These are phyloP conservation scores for Atlantisia rogersi DNA, from an alignment of 2,113 vertebrate genomes.

Conservation along the genomic window DNA sequence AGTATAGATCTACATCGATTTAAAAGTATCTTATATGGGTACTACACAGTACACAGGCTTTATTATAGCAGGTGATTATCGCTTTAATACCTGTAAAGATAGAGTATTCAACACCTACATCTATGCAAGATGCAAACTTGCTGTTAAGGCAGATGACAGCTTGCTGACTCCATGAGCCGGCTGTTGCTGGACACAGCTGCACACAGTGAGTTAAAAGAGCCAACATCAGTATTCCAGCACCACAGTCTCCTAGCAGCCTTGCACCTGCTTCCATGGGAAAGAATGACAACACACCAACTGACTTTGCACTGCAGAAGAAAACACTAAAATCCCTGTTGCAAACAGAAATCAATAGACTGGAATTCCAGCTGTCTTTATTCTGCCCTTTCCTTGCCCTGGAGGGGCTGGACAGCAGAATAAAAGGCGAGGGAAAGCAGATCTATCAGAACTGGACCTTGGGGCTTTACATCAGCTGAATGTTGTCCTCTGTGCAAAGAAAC, in stretches of 20 bases:
- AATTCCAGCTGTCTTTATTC: background rate
- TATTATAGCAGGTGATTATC: background rate
- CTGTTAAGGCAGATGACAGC: background rate
- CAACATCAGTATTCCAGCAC: background rate
- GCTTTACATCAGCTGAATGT: background rate
- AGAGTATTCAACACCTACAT: background rate
- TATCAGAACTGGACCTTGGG: rapidly evolving
- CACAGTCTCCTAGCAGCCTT: background rate
- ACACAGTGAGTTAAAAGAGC: background rate
- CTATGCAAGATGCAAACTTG: background rate
- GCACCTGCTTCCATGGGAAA: background rate
- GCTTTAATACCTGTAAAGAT: background rate
- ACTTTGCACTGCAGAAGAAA: background rate
- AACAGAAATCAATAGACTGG: background rate
- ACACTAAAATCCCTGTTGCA: background rate
- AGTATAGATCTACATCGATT: background rate
- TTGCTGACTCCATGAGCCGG: background rate
- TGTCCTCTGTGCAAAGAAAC: background rate
- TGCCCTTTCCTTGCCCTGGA: background rate
- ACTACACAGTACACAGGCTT: background rate
- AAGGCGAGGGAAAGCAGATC: background rate
- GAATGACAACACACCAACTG: background rate
- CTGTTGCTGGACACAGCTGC: background rate
- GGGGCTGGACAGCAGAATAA: background rate
- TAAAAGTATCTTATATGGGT: background rate